Evolutionary conservation across 2,113 vertebrate genomes (phyloP).

Genomic region (Mustela nigripes): DNA sequence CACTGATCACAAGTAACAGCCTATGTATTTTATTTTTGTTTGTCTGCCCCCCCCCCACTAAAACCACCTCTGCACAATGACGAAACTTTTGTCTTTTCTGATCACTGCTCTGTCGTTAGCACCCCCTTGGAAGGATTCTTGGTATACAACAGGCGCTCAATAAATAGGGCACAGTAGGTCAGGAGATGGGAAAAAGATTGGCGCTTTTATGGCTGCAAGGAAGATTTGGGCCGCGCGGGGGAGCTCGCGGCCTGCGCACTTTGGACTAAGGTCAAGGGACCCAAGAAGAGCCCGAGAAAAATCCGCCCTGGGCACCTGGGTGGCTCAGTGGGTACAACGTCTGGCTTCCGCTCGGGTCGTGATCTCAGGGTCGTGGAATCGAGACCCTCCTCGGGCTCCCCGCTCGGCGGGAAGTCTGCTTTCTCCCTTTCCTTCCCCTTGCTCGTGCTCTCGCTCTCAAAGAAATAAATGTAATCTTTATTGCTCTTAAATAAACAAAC

Average conservation of each 20-base stretch:
- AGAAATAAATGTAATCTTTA: too few species aligned
- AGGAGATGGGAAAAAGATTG: not conserved
- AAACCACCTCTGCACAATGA: not conserved
- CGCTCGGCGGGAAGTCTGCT: not conserved
- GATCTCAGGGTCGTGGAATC: not conserved
- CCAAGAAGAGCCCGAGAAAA: not conserved
- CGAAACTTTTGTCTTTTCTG: not conserved
- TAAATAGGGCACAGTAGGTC: not conserved
- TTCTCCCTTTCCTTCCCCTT: not conserved
- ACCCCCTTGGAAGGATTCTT: not conserved
- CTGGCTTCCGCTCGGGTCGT: not conserved
- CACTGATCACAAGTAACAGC: not conserved
- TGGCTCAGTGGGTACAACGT: not conserved
- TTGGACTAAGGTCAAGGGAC: fast-evolving
- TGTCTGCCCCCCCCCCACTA: not conserved
- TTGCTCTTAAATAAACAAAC: not conserved
- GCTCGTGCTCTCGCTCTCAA: too few species aligned
- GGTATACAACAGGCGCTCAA: not conserved
- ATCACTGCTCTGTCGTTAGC: not conserved
- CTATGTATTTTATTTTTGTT: not conserved
- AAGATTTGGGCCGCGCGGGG: not conserved
- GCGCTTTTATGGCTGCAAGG: not conserved
- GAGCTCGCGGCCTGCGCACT: not conserved
- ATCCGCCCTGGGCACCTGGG: not conserved
- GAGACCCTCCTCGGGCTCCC: not conserved